Evolutionary conservation across 2,888 invertebrate species (phyloP), one percentile per base, ranked within the genome.

Genomic region (Coremacera marginata): DNA sequence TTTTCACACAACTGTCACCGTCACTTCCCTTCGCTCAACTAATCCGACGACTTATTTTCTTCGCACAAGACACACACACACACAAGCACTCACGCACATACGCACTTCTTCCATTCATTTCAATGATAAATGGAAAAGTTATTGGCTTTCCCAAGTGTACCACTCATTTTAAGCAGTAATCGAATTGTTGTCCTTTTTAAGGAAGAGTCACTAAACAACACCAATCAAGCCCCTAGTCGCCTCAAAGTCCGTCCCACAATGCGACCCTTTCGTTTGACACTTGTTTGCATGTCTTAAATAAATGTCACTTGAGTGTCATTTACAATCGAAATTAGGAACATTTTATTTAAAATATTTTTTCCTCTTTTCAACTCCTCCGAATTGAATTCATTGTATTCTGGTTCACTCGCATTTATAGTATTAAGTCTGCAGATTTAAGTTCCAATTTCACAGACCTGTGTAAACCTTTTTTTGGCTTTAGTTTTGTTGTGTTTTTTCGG

Each of bases 261-360:
- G 37, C 71, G 71, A 71, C 57, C 71, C 57, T 51, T 51, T 49
- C 60, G 71, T 9, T 34, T 71, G 71, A 71, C 71, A 71, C 71
- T 78, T 81, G 81, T 78, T 80, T 78, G 79, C 79, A 79, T 80
- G 80, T 77, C 78, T 79, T 78, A 78, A 76, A 80, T 80, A 81
- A 79, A 78, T 79, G 81, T 79, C 81, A 80, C 79, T 80, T 80
- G 79, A 81, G 80, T 81, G 80, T 75, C 81, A 78, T 78, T 80
- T 79, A 75, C 78, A 79, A 80, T 81, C 79, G 76, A 79, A 77
- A 74, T 70, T 68, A 73, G 77, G 74, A 22, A 70, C 22, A 55
- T 51, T 14, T 14, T 63, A 16, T 34, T 31, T 25, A 2, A 16
- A 44, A 25, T 27, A 52, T 52, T 19, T 27, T 51, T 70, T n/a